phyloP scores from a whole-genome alignment of 2,888 invertebrate genomes.

The Macrophya annulata region DNA sequence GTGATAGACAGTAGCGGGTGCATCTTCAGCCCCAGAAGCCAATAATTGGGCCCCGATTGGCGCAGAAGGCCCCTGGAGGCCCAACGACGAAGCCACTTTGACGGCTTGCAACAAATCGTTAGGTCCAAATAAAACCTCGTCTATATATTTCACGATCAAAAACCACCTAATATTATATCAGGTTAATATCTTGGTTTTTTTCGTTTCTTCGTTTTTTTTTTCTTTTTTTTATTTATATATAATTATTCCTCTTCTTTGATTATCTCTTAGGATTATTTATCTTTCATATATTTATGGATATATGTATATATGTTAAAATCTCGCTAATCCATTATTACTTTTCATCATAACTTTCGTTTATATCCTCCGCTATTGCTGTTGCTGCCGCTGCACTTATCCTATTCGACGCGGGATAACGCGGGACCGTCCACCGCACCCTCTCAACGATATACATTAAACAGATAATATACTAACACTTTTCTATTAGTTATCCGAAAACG shows the following conservation, averaged over 20 bases:
- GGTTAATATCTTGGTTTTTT: constrained; percentile 50
- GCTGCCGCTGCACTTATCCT: background rate
- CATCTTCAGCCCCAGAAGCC: constrained; percentile 74
- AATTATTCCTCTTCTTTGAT: background rate
- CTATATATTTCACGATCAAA: constrained; percentile 58
- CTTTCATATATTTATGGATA: no score
- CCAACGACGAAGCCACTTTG: constrained; percentile 80
- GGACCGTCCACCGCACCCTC: constrained; percentile 11
- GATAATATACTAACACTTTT: background rate
- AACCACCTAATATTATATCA: constrained; percentile 38
- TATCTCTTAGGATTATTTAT: no score
- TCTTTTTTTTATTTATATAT: background rate
- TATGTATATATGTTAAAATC: background rate
- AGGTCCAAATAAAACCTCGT: constrained; percentile 71
- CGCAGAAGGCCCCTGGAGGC: constrained; percentile 80
- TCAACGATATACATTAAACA: constrained; percentile 20
- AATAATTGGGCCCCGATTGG: constrained; percentile 79
- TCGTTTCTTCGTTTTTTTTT: constrained; percentile 38
- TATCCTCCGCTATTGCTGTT: background rate
- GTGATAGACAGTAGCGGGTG: constrained; percentile 76
- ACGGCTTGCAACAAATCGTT: constrained; percentile 77
- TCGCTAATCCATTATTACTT: background rate
- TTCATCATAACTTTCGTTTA: background rate
- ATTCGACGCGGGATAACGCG: background rate
- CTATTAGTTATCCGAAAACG: background rate